Evolutionary conservation across 2,888 invertebrate species (phyloP).

Genomic region (Nemotelus nigrinus): DNA sequence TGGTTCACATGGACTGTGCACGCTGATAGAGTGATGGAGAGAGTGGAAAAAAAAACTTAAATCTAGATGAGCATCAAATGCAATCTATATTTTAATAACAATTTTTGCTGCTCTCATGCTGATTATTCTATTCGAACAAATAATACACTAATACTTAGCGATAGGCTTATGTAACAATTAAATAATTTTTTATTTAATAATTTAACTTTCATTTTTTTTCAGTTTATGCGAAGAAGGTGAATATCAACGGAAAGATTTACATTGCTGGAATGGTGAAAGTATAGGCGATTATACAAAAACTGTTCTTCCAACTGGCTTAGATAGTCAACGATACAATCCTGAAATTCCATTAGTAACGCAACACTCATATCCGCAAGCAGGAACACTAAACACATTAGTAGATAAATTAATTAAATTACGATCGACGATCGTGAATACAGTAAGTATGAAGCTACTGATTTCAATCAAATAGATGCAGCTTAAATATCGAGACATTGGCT

Average conservation of each 20-base stretch:
- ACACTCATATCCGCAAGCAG: slow-evolving; percentile 57
- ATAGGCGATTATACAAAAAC: slow-evolving; percentile 63
- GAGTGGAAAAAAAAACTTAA: no score
- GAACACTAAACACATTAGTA: slow-evolving; percentile 61
- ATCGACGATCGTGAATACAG: slow-evolving; percentile 62
- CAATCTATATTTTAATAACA: no score
- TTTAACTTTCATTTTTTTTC: slow-evolving; percentile 34
- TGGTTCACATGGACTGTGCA: no score
- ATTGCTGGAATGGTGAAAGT: slow-evolving; percentile 65
- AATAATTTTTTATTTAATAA: neutral
- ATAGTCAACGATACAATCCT: slow-evolving; percentile 64
- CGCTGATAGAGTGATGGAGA: no score
- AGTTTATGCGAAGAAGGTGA: slow-evolving; percentile 64
- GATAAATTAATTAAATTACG: slow-evolving; percentile 64
- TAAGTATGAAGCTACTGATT: slow-evolving; percentile 53
- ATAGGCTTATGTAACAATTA: no score
- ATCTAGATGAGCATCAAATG: no score
- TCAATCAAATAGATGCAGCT: no score
- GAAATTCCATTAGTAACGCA: slow-evolving; percentile 61
- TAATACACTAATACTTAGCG: no score
- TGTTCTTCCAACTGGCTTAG: slow-evolving; percentile 60
- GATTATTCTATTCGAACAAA: no score
- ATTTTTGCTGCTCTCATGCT: no score
- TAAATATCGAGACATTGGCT: no score
- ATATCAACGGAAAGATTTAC: slow-evolving; percentile 60